Conservation (phyloP, 2,797 vertebrate species). For the Enoplosus armatus region DNA sequence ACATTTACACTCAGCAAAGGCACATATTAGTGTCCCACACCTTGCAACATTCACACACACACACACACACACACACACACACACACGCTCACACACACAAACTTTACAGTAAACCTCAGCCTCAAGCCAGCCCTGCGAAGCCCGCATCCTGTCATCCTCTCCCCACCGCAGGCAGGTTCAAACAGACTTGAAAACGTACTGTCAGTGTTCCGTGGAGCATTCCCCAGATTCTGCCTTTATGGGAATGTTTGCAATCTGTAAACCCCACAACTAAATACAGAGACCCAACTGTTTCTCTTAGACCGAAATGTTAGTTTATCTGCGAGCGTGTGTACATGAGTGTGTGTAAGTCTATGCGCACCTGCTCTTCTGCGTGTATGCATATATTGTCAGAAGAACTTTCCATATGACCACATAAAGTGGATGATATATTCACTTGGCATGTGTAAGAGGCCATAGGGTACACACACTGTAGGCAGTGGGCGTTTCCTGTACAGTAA, state of each 20-base stretch:
- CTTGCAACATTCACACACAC: constrained; percentile 51
- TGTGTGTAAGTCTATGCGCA: constrained; percentile 21
- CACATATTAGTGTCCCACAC: constrained; percentile 71
- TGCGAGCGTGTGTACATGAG: not conserved
- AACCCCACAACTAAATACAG: constrained; percentile 58
- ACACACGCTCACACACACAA: constrained; percentile 33
- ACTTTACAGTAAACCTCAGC: constrained; percentile 59
- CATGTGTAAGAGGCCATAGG: constrained; percentile 31
- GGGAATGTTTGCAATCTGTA: constrained; percentile 69
- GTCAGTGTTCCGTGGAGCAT: constrained; percentile 47
- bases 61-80: constrained; percentile 35
- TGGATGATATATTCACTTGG: constrained; percentile 24
- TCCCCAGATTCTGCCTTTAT: constrained; percentile 63
- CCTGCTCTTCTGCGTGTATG: constrained; percentile 39
- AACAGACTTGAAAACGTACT: constrained; percentile 54
- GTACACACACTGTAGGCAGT: constrained; percentile 43
- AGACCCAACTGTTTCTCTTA: constrained; percentile 48
- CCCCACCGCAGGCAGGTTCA: constrained; percentile 47
- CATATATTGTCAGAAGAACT: constrained; percentile 15
- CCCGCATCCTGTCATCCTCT: constrained; percentile 61
- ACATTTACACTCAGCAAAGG: constrained; percentile 71
- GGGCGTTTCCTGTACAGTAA: constrained; percentile 61
- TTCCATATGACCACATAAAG: constrained; percentile 34
- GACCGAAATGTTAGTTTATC: constrained; percentile 42
- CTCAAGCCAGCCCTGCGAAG: constrained; percentile 42